Evolutionary conservation across 2,797 vertebrate genomes (phyloP).

Genomic region (Halcyon chelicuti): DNA sequence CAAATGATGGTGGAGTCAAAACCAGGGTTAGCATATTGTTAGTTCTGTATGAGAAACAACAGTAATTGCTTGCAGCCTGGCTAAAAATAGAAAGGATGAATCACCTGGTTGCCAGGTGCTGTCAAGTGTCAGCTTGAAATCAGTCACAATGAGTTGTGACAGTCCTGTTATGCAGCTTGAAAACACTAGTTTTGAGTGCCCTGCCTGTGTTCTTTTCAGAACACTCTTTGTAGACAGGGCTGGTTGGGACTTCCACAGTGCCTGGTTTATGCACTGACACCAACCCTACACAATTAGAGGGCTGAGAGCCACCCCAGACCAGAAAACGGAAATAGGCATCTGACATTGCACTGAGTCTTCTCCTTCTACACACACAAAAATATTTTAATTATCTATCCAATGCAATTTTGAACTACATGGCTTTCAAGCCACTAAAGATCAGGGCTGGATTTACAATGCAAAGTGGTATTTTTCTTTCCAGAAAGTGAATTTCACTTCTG

Average conservation of each 20-base stretch:
- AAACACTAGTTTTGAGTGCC: neutral
- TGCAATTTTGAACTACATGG: neutral
- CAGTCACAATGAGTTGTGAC: slow-evolving; percentile 21
- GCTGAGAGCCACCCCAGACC: neutral
- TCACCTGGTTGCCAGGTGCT: slow-evolving; percentile 14
- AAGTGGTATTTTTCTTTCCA: neutral
- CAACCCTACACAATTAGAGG: rapidly evolving
- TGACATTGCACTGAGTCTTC: neutral
- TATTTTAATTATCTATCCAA: neutral
- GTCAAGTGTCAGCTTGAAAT: slow-evolving; percentile 17
- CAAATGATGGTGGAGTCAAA: neutral
- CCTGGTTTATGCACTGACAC: neutral
- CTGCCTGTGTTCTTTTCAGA: neutral
- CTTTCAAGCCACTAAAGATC: neutral
- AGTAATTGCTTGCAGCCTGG: neutral
- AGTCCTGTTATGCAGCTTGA: neutral
- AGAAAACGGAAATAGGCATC: neutral
- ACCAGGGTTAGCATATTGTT: neutral
- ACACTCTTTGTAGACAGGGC: neutral
- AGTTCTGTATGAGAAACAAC: slow-evolving; percentile 35
- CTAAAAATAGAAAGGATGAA: slow-evolving; percentile 42
- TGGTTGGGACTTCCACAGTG: neutral
- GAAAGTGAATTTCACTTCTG: neutral
- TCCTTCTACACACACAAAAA: neutral
- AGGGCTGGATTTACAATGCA: neutral